Percentiles rank a stretch among this genome's conserved stretches.
Evolutionary conservation across 2,797 vertebrate species (phyloP).

Genomic region (Moxostoma hubbsi): DNA sequence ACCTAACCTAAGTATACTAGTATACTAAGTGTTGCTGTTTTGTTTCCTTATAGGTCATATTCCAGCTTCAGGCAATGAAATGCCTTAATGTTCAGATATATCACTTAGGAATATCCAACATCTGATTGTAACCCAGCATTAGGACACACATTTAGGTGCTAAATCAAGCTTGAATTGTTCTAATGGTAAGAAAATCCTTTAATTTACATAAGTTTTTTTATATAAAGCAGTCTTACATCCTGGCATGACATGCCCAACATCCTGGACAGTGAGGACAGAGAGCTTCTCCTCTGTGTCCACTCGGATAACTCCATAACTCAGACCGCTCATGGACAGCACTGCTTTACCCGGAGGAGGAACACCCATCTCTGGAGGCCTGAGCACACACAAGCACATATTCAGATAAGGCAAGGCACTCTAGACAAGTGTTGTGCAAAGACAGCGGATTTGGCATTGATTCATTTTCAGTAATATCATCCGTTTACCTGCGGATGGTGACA

Average conservation of each 20-base stretch:
- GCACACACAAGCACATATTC: conserved; percentile 42
- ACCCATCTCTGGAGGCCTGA: conserved; percentile 88
- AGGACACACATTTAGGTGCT: too few species aligned
- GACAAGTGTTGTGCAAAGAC: background rate
- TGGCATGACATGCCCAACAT: conserved; percentile 94
- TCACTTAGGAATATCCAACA: too few species aligned
- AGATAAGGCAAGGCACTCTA: background rate
- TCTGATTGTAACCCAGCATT: too few species aligned
- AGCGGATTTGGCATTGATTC: background rate
- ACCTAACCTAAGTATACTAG: too few species aligned
- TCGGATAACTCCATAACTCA: conserved; percentile 91
- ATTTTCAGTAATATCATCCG: conserved; percentile 52
- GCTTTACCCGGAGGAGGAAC: conserved; percentile 92
- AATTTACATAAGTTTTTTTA: too few species aligned
- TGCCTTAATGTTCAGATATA: too few species aligned
- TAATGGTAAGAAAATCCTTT: too few species aligned
- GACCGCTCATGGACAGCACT: conserved; percentile 91
- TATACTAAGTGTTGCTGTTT: too few species aligned
- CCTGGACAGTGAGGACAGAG: conserved; percentile 94
- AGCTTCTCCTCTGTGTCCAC: conserved; percentile 95
- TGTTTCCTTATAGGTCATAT: too few species aligned
- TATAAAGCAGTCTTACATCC: conserved; percentile 80
- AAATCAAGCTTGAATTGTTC: too few species aligned
- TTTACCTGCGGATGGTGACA: conserved; percentile 92
- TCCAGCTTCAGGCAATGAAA: too few species aligned